Evolutionary conservation across 1,140 invertebrate species (phyloP).

Genomic region (Panulirus ornatus): DNA sequence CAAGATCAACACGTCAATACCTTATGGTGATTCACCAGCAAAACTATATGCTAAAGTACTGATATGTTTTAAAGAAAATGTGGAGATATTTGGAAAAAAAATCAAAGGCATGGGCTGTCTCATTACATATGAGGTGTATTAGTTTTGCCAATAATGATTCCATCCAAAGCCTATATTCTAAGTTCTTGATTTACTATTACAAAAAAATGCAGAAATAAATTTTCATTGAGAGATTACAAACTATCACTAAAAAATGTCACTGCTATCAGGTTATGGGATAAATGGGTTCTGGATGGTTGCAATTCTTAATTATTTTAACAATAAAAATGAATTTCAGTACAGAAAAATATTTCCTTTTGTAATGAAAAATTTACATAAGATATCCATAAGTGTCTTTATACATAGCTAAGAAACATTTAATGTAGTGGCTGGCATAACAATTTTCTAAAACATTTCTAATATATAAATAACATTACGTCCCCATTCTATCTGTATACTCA

Average conservation of each 20-base stretch:
- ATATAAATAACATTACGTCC: slow-evolving; percentile 26
- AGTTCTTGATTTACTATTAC: too few relatives aligned
- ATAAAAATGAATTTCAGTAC: background rate
- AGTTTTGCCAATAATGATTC: background rate
- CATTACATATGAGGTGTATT: too few relatives aligned
- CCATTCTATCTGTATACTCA: background rate
- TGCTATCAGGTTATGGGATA: slow-evolving; percentile 17
- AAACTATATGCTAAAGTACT: background rate
- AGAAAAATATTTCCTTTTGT: background rate
- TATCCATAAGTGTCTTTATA: slow-evolving; percentile 11
- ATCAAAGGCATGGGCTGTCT: too few relatives aligned
- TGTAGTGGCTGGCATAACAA: slow-evolving; percentile 49
- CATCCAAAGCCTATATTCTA: too few relatives aligned
- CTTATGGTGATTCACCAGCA: background rate
- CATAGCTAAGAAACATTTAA: slow-evolving; percentile 40
- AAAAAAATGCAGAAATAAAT: too few relatives aligned
- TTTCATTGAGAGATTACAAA: too few relatives aligned
- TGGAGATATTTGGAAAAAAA: too few relatives aligned
- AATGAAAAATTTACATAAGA: background rate
- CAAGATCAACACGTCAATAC: background rate
- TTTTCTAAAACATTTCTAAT: slow-evolving; percentile 36
- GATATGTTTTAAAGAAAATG: background rate
- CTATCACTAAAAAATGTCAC: too few relatives aligned
- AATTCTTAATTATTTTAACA: background rate
- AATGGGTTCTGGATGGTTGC: background rate